Conservation (phyloP, 2,888 invertebrate species). For the Drosophila paramelanica region DNA sequence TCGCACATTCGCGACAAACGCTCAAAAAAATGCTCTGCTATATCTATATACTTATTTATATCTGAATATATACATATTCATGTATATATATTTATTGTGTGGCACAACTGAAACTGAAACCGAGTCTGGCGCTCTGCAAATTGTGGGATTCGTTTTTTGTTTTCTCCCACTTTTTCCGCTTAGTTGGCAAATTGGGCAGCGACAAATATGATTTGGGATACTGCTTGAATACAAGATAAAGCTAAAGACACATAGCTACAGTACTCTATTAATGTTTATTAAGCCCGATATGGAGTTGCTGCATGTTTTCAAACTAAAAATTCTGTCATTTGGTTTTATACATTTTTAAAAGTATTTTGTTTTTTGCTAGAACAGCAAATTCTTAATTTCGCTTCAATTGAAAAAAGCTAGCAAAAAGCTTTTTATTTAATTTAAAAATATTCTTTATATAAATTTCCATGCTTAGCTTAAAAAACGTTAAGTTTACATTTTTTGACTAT, state of each 20-base stretch:
- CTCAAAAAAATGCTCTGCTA: slow-evolving; percentile 23
- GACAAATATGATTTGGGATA: slow-evolving; percentile 1
- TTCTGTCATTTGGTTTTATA: no score
- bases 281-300: neutral
- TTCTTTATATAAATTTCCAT: neutral
- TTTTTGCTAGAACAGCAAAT: no score
- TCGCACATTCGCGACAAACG: slow-evolving; percentile 43
- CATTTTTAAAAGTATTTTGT: no score
- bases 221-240: neutral
- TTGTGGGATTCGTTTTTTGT: slow-evolving; percentile 35
- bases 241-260: neutral
- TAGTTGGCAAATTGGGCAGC: slow-evolving; percentile 44
- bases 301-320: neutral
- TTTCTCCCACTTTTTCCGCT: slow-evolving; percentile 27
- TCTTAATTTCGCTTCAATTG: no score
- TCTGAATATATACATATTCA: slow-evolving; percentile 2
- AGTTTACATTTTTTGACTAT: neutral
- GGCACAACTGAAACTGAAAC: slow-evolving; percentile 47
- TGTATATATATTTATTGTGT: neutral
- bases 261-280: neutral
- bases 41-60: neutral
- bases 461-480: neutral
- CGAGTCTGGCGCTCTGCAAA: slow-evolving; percentile 46
- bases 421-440: neutral
- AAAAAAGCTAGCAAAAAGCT: no score